These are phyloP conservation scores for Folsomia manolachei DNA, from an alignment of 2,888 invertebrate genomes.

Conservation along the genomic window DNA sequence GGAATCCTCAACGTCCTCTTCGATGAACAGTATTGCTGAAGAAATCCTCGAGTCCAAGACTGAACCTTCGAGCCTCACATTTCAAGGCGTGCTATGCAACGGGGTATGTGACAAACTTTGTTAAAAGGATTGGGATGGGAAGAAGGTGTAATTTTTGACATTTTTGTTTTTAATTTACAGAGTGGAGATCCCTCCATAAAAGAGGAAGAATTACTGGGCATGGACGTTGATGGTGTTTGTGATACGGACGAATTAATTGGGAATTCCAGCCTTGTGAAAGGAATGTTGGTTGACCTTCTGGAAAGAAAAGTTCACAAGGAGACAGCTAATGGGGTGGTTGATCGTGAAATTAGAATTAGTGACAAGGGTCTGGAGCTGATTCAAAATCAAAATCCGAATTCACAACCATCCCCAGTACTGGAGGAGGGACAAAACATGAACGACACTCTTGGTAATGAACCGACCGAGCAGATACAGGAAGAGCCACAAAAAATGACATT, in stretches of 20 bases:
- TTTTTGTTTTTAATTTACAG: neutral
- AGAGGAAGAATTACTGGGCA: slow-evolving; percentile 20
- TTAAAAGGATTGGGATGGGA: too few relatives aligned
- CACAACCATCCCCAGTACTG: too few relatives aligned
- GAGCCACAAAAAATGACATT: slow-evolving; percentile 46
- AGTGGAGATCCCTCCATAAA: neutral
- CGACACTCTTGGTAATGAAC: slow-evolving; percentile 19
- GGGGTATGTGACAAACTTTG: too few relatives aligned
- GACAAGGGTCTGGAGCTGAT: slow-evolving; percentile 62
- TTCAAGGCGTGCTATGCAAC: slow-evolving; percentile 64
- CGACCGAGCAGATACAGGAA: slow-evolving; percentile 26
- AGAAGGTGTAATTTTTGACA: too few relatives aligned
- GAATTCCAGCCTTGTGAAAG: slow-evolving; percentile 48
- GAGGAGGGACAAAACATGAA: neutral
- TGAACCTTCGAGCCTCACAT: slow-evolving; percentile 54
- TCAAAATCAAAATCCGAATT: neutral
- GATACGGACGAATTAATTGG: slow-evolving; percentile 55
- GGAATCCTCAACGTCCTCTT: slow-evolving; percentile 59
- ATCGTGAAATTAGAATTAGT: slow-evolving; percentile 60
- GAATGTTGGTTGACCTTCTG: slow-evolving; percentile 75
- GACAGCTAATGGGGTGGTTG: slow-evolving; percentile 61
- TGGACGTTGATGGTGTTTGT: slow-evolving; percentile 51
- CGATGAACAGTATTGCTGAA: slow-evolving; percentile 58
- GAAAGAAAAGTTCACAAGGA: slow-evolving; percentile 71
- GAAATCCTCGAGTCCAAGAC: slow-evolving; percentile 53